A percentile compares a stretch with the other conserved stretches of the same genome.
phyloP scores from a whole-genome alignment of 2,113 vertebrate genomes.

The Hiodon tergisus region DNA sequence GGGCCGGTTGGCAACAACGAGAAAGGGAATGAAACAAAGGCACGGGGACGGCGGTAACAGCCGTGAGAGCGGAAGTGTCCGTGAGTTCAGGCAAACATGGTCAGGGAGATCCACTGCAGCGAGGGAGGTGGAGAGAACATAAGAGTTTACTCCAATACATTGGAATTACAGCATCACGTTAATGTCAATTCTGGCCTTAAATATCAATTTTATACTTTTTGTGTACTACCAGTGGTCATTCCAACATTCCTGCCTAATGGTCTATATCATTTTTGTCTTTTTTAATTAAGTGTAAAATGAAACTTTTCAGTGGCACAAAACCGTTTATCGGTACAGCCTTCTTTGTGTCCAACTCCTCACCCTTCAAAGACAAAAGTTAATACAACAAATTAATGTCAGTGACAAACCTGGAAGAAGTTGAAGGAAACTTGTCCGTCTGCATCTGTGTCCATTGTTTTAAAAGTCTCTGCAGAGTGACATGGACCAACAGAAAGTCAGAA shows the following conservation, averaged over 20 bases:
- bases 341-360: too few relatives aligned
- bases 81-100: slow-evolving; percentile 44
- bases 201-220: background rate
- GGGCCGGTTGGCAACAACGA: background rate
- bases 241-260: background rate
- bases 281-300: background rate
- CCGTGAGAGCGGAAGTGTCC: background rate
- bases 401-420: slow-evolving; percentile 64
- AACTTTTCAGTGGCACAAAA: too few relatives aligned
- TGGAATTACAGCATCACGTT: too few relatives aligned
- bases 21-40: background rate
- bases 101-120: slow-evolving; percentile 48
- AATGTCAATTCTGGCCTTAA: background rate
- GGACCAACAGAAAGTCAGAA: background rate
- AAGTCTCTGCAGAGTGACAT: slow-evolving; percentile 58
- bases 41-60: slow-evolving; percentile 16
- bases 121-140: slow-evolving; percentile 12
- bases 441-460: slow-evolving; percentile 68
- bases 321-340: too few relatives aligned
- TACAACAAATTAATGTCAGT: background rate
- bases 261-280: background rate
- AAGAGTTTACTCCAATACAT: background rate
- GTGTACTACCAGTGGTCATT: too few relatives aligned
- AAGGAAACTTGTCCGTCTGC: slow-evolving; percentile 64
- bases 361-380: background rate